Percentiles rank a stretch among this genome's conserved stretches.
These are phyloP conservation scores for Nebria brevicollis DNA, from an alignment of 2,888 invertebrate species.

Conservation along the genomic window DNA sequence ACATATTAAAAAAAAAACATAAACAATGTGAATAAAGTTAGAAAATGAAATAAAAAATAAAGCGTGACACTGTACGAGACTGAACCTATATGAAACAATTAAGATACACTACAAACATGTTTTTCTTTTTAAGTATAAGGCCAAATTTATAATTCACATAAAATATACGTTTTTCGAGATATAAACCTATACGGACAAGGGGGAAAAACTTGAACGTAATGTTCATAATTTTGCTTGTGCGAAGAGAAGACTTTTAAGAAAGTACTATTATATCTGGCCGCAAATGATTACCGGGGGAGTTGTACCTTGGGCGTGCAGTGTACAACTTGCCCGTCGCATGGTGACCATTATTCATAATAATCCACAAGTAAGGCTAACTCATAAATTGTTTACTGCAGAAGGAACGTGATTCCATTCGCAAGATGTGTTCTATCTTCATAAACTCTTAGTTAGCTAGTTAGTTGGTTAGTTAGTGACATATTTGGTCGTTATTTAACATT, in stretches of 20 bases:
- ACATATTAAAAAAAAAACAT: too few relatives aligned
- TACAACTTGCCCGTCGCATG: not conserved
- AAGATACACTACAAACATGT: not conserved
- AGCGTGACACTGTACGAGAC: too few relatives aligned
- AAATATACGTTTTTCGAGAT: not conserved
- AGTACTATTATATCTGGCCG: not conserved
- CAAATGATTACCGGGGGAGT: slow-evolving; percentile 1
- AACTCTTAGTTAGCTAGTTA: not conserved
- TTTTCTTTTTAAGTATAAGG: not conserved
- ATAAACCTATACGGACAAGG: not conserved
- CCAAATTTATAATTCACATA: not conserved
- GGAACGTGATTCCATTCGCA: slow-evolving; percentile 1
- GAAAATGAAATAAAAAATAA: too few relatives aligned
- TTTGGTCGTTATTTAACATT: not conserved
- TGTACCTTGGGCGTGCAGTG: not conserved
- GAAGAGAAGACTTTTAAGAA: not conserved
- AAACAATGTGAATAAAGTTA: too few relatives aligned
- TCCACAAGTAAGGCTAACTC: not conserved
- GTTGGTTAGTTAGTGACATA: not conserved
- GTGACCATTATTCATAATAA: slow-evolving; percentile 1
- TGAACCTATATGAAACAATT: not conserved
- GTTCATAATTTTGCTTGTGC: not conserved
- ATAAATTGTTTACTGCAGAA: not conserved
- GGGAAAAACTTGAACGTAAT: not conserved
- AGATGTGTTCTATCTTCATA: not conserved